Percentiles rank a stretch among this genome's conserved stretches.
Conservation (phyloP, 2,888 invertebrate species). For the Dioctria rufipes region DNA sequence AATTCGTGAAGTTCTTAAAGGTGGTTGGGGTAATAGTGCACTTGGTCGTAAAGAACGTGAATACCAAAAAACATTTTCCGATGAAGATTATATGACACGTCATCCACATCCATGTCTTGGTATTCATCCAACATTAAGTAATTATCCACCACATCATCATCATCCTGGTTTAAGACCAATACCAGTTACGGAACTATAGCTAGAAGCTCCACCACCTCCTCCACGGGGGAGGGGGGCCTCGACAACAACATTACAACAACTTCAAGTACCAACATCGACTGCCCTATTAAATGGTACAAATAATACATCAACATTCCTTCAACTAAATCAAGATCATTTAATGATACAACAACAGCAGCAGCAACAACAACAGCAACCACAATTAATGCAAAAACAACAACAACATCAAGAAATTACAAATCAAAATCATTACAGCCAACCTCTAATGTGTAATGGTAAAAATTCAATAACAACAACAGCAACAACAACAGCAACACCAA, state of each 20-base stretch:
- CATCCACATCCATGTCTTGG: constrained; percentile 69
- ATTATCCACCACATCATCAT: constrained; percentile 69
- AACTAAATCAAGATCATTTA: constrained; percentile 70
- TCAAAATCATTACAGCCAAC: constrained; percentile 70
- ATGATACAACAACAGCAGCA: constrained; percentile 63
- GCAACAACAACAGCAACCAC: constrained; percentile 56
- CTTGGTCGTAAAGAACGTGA: constrained; percentile 84
- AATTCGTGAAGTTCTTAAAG: constrained; percentile 85
- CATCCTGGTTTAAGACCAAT: constrained; percentile 76
- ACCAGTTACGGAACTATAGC: constrained; percentile 95
- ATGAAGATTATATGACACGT: constrained; percentile 81
- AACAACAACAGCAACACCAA: too few relatives aligned
- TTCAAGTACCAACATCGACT: constrained; percentile 68
- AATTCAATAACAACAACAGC: constrained; percentile 59
- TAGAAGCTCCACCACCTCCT: constrained; percentile 89
- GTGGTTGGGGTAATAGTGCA: constrained; percentile 71
- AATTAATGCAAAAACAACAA: constrained; percentile 62
- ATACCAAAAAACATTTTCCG: constrained; percentile 91
- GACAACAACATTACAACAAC: constrained; percentile 65
- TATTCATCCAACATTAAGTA: constrained; percentile 68
- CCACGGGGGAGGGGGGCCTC: constrained; percentile 72
- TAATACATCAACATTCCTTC: constrained; percentile 66
- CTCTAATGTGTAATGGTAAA: constrained; percentile 61
- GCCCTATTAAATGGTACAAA: constrained; percentile 65
- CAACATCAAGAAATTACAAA: constrained; percentile 60